phyloP scores from a whole-genome alignment of 2,888 invertebrate genomes.

The Synergus japonicus region DNA sequence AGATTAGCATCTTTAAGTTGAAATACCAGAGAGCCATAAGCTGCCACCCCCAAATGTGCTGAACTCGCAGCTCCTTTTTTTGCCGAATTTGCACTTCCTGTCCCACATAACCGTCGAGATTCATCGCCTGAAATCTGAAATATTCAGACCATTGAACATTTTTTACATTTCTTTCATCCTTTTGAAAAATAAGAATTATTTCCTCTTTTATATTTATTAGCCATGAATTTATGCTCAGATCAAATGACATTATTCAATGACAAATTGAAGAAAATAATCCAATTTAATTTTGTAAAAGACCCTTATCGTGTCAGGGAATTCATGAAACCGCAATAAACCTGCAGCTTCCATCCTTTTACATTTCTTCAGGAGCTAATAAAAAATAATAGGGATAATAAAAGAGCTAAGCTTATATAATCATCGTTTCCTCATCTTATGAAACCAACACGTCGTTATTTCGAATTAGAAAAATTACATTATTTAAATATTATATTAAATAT shows the following conservation, averaged over 20 bases:
- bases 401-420: background rate
- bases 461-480: no score
- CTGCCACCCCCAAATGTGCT: conserved; percentile 77
- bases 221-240: background rate
- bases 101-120: conserved; percentile 83
- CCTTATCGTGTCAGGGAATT: background rate
- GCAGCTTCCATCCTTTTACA: background rate
- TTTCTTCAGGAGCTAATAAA: background rate
- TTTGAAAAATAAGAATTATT: no score
- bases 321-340: background rate
- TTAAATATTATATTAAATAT: no score
- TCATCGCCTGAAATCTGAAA: conserved; percentile 82
- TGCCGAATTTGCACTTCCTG: conserved; percentile 64
- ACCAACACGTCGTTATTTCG: background rate
- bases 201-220: background rate
- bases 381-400: conserved; percentile 25
- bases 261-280: background rate
- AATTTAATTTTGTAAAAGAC: background rate
- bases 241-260: no score
- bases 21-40: conserved; percentile 88
- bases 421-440: background rate
- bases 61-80: conserved; percentile 72
- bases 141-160: background rate
- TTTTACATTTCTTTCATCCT: no score
- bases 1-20: conserved; percentile 89